Evolutionary conservation across 92 coral and sea anemone species (phyloP), one percentile per base, ranked within the genome.

Genomic region (Umimayanthus chanpuru): DNA sequence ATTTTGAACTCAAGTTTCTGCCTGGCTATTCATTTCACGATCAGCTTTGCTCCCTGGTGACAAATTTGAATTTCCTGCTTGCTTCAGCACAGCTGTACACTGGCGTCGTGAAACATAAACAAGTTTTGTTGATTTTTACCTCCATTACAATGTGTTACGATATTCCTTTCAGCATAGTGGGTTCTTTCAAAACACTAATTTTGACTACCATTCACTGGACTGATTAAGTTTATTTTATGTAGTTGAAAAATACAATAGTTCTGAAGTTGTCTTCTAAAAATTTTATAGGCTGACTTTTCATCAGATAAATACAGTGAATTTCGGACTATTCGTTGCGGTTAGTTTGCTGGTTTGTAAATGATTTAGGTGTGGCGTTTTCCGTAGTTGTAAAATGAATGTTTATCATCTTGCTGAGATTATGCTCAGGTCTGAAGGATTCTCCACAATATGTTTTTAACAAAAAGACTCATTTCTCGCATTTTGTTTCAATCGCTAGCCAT

Each of bases 21-120:
- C 41, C 70, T 30, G 73, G 49, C 21, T 67, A 26, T 15, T 49
- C 16, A 5, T 73, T n/a, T 29, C 23, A 29, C 41, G 23, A 16
- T 73, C 77, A 73, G 86, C 50, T 83, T 55, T 58, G 67, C 40
- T 47, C 16, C 15, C 65, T 68, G 87, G 70, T 83, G 78, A 83
- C 50, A 41, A 83, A 4, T 39, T 12, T 56, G 49, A 16, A 40
- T 41, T 68, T 68, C 77, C 66, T 83, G 87, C 20, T 43, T 29
- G 76, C 67, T 68, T 83, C 44, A 83, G 87, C 87, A 83, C 87
- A 83, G 87, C 87, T 83, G 87, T 83, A 43, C 36, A 41, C 16
- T 30, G 47, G 71, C 29, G 66, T 9, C 29, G 36, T n/a, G 38
- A n/a, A 83, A 47, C 29, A 80, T 30, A 56, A 70, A 83, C 76